Percentiles rank a stretch among this genome's conserved stretches.
phyloP scores from a whole-genome alignment of 2,797 vertebrate genomes.

The Melanotaenia trifasciata region DNA sequence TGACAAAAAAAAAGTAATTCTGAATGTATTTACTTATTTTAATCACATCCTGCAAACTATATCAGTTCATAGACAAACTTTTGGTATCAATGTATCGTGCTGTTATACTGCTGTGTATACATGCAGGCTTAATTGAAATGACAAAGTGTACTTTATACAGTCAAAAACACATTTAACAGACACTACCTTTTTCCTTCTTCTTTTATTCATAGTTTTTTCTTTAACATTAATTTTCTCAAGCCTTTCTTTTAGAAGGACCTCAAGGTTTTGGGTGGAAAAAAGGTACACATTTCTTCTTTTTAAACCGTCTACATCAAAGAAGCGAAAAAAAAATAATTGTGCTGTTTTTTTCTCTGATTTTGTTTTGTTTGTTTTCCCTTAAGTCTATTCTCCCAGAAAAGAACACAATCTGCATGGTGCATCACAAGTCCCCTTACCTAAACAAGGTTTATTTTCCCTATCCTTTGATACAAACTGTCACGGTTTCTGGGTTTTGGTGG shows the following conservation, averaged over 20 bases:
- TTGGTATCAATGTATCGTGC: not conserved
- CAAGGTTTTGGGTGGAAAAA: not conserved
- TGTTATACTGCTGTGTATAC: not conserved
- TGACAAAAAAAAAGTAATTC: too few relatives aligned
- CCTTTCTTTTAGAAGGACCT: not conserved
- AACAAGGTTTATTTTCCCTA: not conserved
- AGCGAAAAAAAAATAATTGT: not conserved
- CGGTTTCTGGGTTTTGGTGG: too few relatives aligned
- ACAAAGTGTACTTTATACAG: not conserved
- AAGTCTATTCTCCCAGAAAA: conserved; percentile 4
- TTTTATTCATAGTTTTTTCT: not conserved
- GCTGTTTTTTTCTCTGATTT: not conserved
- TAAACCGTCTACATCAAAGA: not conserved
- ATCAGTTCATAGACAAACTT: not conserved
- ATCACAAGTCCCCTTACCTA: not conserved
- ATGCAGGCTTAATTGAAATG: not conserved
- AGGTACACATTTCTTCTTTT: not conserved
- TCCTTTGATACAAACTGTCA: not conserved
- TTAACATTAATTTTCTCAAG: not conserved
- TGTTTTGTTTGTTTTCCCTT: too few relatives aligned
- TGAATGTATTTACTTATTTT: too few relatives aligned
- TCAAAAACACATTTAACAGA: not conserved
- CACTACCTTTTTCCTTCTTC: not conserved
- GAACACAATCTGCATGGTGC: not conserved
- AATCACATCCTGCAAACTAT: too few relatives aligned